Conservation (phyloP, 2,797 vertebrate species). For the Darevskia mixta region DNA sequence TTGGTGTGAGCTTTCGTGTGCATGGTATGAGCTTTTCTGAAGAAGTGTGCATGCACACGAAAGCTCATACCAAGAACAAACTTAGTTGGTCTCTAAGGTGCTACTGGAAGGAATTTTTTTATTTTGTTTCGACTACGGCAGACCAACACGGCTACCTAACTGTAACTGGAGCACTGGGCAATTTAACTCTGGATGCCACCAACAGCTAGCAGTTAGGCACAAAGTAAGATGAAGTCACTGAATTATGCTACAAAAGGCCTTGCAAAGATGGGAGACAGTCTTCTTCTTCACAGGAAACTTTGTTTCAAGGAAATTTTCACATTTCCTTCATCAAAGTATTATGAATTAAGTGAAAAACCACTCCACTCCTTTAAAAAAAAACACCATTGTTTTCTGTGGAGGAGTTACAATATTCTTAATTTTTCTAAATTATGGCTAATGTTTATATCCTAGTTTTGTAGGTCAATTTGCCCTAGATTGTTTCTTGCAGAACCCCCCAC, state of each 20-base stretch:
- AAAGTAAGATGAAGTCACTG: too few species aligned
- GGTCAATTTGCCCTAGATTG: neutral
- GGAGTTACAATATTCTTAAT: neutral
- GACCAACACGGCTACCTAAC: too few species aligned
- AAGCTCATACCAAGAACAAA: too few species aligned
- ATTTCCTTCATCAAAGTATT: neutral
- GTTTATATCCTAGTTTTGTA: neutral
- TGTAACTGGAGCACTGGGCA: accelerated
- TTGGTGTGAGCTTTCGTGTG: too few species aligned
- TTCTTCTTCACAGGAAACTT: neutral
- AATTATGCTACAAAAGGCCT: neutral
- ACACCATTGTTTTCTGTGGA: neutral
- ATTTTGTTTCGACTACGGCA: too few species aligned
- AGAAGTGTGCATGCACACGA: too few species aligned
- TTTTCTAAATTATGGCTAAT: neutral
- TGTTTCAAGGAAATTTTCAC: neutral
- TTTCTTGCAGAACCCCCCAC: neutral
- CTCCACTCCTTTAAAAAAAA: too few species aligned
- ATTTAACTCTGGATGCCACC: too few species aligned
- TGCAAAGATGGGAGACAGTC: neutral
- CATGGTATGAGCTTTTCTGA: too few species aligned
- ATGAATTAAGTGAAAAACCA: neutral
- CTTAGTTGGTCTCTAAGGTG: too few species aligned
- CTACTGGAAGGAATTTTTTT: too few species aligned
- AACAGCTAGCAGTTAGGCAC: too few species aligned